Evolutionary conservation across 2,888 invertebrate species (phyloP).

Genomic region (Acronicta alni): DNA sequence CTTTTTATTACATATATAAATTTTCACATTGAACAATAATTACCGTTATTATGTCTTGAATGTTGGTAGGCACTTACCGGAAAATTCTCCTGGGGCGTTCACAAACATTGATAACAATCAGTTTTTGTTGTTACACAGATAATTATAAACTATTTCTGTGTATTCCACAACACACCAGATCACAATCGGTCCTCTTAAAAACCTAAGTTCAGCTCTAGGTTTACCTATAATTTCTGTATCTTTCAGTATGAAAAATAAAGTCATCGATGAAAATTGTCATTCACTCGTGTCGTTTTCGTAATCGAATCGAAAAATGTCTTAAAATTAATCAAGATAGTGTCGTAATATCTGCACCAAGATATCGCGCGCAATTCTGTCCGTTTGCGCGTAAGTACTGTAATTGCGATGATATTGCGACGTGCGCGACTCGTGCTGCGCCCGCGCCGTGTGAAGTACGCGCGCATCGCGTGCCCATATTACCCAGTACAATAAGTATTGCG

Average conservation of each 20-base stretch:
- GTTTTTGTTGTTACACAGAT: conserved; percentile 14
- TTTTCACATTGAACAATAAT: no score
- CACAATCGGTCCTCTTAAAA: conserved; percentile 20
- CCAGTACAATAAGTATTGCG: conserved; percentile 55
- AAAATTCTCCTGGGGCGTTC: conserved; percentile 17
- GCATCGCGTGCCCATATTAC: conserved; percentile 58
- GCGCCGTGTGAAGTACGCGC: conserved; percentile 63
- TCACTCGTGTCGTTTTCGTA: conserved; percentile 22
- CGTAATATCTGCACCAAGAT: conserved; percentile 13
- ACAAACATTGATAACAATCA: conserved; percentile 14
- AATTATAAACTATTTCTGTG: background rate
- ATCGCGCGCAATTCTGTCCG: conserved; percentile 16
- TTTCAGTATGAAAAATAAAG: conserved; percentile 1
- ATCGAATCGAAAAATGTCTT: conserved; percentile 12
- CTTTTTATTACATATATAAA: no score
- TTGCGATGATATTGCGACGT: conserved; percentile 61
- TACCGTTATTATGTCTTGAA: no score
- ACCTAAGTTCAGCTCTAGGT: conserved; percentile 1
- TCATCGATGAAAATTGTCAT: background rate
- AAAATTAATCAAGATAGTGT: conserved; percentile 19
- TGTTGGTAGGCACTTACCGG: conserved; percentile 30
- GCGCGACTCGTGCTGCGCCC: conserved; percentile 61
- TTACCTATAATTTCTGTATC: background rate
- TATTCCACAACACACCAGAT: conserved; percentile 24
- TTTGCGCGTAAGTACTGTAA: conserved; percentile 43